Evolutionary conservation across 2,888 invertebrate genomes (phyloP), one percentile per base, ranked within the genome.

Genomic region (Thelaira solivaga): DNA sequence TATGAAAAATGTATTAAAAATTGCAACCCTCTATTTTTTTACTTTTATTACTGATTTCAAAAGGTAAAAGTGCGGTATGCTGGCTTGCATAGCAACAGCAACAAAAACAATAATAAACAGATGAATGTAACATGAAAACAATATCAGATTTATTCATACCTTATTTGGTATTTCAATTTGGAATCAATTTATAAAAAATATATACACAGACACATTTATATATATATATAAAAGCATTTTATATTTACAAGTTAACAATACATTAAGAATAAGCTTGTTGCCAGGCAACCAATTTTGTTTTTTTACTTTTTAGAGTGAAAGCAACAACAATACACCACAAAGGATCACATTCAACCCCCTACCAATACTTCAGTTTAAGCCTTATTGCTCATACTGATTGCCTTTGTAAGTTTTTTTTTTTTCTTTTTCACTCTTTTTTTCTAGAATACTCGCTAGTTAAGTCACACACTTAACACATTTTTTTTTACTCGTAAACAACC

Each of bases 111-210:
- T 22, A 51, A 45, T 16, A 55, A 57, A 67, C 62, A 64, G 61
- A 68, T 59, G 62, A 73, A 29, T 65, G 49, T 57, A 55, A 47
- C 29, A 49, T 57, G 62, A 68, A 68, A 73, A 77, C 77, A 77
- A 77, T 77, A 77, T 77, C 68, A 49, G 68, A 62, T 73, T 77
- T 68, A 64, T 73, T 73, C 64, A 73, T 77, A 73, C 77, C 43
- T 64, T 77, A 68, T 77, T 77, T 72, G 68, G 67, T 41, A 77
- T 77, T 77, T 77, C 77, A 77, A 73, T 77, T 77, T 73, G 43
- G 55, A 77, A 68, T 77, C 73, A 73, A 73, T 77, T 77, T 77
- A 45, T 55, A 73, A 69, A 64, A 51, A 18, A 59, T 6, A 51
- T 13, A 31, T 26, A 47, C 7, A 34, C 26, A 34, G 24, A 53